Evolutionary conservation across 2,888 invertebrate species (phyloP), one percentile per base, ranked within the genome.

Genomic region (Drosophila sordidapex): DNA sequence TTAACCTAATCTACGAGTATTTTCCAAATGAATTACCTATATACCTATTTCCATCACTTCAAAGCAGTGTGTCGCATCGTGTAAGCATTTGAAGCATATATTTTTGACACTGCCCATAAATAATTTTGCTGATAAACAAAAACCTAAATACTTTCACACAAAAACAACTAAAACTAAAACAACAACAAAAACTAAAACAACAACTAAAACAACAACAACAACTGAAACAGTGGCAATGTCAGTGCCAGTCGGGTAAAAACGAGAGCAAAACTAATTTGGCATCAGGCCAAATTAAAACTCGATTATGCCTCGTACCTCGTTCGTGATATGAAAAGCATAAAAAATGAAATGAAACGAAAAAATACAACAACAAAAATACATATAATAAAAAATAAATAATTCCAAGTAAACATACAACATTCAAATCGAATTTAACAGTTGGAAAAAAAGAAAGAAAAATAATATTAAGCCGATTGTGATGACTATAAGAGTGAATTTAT

Each of bases 211-310:
- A 38, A 18, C 21, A 38, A 36, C 29, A 53, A 21, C 38, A 36
- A 79, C 66, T 29, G 29, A 75, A 71, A 61, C 74, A 75, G 87
- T 84, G 89, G 82, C 85, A 85, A 85, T 85, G 85, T 85, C 85
- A 85, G 74, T 77, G 89, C 89, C 84, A 87, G 61, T 59, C 71
- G 64, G 73, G 70, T 73, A 78, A 86, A 89, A 88, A 83, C 80
- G 81, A 85, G 88, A 88, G 86, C 82, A 76, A 80, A 87, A 82
- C 71, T 81, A 82, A 89, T 83, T 83, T 87, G 87, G 87, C 81
- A 46, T 3, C 33, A 6, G 48, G 74, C 86, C 86, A 87, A 85
- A 76, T 79, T 66, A 79, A 88, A 79, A 52, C 56, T 67, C 83
- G 77, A 85, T 87, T 79, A 87, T 77, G 62, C 53, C 57, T 25